Evolutionary conservation across 2,888 invertebrate genomes (phyloP).

Genomic region (Timandra comae): DNA sequence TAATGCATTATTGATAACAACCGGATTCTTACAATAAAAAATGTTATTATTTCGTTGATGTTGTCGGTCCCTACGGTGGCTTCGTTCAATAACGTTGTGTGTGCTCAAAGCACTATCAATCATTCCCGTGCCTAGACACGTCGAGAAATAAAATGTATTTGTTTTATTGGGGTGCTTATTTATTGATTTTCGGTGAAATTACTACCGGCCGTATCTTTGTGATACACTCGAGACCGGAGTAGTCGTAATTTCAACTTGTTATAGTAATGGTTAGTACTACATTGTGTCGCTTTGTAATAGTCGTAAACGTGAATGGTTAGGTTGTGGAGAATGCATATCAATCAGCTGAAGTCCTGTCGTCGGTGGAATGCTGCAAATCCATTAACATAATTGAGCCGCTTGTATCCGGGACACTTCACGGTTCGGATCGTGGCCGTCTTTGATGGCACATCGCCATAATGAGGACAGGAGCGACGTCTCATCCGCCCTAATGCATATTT

Average conservation of each 20-base stretch:
- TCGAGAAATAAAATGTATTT: constrained; percentile 64
- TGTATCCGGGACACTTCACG: constrained; percentile 62
- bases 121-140: constrained; percentile 57
- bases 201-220: constrained; percentile 34
- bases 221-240: constrained; percentile 15
- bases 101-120: constrained; percentile 70
- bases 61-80: constrained; percentile 39
- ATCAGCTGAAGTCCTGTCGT: constrained; percentile 51
- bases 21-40: constrained; percentile 32
- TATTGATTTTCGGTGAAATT: constrained; percentile 64
- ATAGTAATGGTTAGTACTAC: constrained; percentile 20
- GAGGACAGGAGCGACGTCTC: constrained; percentile 48
- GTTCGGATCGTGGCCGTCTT: constrained; percentile 58
- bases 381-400: constrained; percentile 72
- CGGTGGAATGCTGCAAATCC: constrained; percentile 52
- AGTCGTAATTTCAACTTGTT: constrained; percentile 11
- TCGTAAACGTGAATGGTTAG: constrained; percentile 31
- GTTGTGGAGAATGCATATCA: constrained; percentile 40
- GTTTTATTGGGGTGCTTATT: constrained; percentile 51
- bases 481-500: constrained; percentile 63
- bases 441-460: constrained; percentile 62
- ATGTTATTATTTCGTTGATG: constrained; percentile 46
- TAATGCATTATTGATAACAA: constrained; percentile 47
- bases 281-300: constrained; percentile 27
- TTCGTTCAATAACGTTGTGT: constrained; percentile 61